Evolutionary conservation across 2,113 vertebrate species (phyloP).

Genomic region (Hyla sarda): DNA sequence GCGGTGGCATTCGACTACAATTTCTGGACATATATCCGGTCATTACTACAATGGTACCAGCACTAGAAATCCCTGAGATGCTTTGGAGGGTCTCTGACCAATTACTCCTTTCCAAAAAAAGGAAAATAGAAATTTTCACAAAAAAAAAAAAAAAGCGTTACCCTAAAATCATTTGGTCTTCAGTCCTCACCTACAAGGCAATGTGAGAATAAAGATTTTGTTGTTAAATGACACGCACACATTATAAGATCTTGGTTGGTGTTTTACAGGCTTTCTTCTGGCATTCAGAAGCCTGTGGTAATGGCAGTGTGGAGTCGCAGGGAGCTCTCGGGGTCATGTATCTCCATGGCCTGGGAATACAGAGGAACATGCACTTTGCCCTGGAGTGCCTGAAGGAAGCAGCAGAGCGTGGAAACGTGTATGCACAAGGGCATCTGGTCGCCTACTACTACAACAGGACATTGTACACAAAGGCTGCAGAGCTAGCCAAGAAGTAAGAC

Average conservation of each 20-base stretch:
- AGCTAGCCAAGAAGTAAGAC: constrained; percentile 75
- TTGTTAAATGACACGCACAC: no score
- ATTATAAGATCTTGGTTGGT: neutral
- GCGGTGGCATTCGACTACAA: no score
- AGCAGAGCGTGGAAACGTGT: constrained; percentile 75
- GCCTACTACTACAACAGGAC: constrained; percentile 79
- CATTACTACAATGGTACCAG: no score
- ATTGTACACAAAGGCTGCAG: constrained; percentile 74
- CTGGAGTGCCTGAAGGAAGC: constrained; percentile 75
- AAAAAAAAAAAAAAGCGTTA: no score
- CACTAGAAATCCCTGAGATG: no score
- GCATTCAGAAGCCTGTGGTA: constrained; percentile 83
- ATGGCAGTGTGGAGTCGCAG: constrained; percentile 83
- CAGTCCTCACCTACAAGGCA: no score
- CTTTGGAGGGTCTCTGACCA: no score
- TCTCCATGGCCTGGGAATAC: constrained; percentile 75
- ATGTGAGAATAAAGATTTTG: no score
- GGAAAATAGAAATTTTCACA: no score
- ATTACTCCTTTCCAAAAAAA: no score
- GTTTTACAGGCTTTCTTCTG: constrained; percentile 79
- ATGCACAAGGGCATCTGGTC: constrained; percentile 79
- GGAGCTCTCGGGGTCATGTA: constrained; percentile 81
- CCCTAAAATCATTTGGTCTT: no score
- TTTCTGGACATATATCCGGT: no score
- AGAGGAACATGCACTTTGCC: constrained; percentile 67